Evolutionary conservation across 2,113 vertebrate genomes (phyloP).

Genomic region (Antennarius striatus): DNA sequence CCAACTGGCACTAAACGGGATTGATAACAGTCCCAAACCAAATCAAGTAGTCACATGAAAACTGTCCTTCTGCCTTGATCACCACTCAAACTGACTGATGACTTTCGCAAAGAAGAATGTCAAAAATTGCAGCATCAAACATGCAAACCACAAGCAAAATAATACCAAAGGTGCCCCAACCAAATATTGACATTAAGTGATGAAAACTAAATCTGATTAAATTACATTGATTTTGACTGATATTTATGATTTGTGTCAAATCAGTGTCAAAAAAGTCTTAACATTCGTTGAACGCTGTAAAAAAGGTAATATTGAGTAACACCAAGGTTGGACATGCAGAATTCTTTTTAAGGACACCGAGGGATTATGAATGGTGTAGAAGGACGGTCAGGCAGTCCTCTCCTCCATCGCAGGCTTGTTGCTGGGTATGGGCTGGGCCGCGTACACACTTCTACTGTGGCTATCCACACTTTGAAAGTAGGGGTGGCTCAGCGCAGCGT

Average conservation of each 20-base stretch:
- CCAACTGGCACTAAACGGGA: too few species aligned
- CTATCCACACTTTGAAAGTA: slow-evolving; percentile 95
- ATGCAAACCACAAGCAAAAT: not conserved
- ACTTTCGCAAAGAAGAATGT: too few species aligned
- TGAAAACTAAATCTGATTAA: too few species aligned
- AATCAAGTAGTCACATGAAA: not conserved
- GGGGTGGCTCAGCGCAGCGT: slow-evolving; percentile 90
- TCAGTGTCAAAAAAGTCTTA: slow-evolving; percentile 40
- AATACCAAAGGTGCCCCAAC: not conserved
- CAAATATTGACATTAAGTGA: too few species aligned
- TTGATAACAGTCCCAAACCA: too few species aligned
- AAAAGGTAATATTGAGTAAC: slow-evolving; percentile 20
- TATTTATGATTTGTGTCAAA: not conserved
- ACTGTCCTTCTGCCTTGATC: not conserved
- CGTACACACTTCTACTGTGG: slow-evolving; percentile 86
- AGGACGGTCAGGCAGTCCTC: slow-evolving; percentile 83
- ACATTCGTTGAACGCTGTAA: slow-evolving; percentile 4
- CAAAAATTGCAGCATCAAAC: not conserved
- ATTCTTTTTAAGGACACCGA: slow-evolving; percentile 24
- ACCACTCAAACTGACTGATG: not conserved
- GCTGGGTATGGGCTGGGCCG: slow-evolving; percentile 84
- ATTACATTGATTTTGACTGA: not conserved
- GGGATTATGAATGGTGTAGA: slow-evolving; percentile 7
- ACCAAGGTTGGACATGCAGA: not conserved
- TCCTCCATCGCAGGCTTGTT: slow-evolving; percentile 89